These are phyloP conservation scores for Anguilla megastoma DNA, from an alignment of 2,797 vertebrate species.

Conservation along the genomic window DNA sequence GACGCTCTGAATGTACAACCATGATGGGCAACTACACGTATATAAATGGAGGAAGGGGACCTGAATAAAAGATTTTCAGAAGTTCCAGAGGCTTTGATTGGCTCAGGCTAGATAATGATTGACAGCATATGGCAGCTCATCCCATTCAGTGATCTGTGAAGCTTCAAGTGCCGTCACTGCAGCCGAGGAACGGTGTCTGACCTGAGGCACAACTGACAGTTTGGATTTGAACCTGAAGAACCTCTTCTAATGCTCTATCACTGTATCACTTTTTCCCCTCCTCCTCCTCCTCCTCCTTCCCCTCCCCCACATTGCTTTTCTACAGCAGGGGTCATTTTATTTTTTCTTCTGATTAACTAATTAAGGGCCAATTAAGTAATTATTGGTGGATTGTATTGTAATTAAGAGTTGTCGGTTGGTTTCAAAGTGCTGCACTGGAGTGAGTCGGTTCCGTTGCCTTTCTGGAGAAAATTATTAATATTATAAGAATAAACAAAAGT, in stretches of 20 bases:
- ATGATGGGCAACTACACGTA: conserved; percentile 26
- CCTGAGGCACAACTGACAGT: conserved; percentile 46
- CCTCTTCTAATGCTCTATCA: conserved; percentile 38
- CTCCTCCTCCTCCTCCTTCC: conserved; percentile 35
- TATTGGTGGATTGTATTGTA: conserved; percentile 62
- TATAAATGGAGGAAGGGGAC: conserved; percentile 36
- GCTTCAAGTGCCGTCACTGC: conserved; percentile 26
- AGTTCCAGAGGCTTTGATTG: conserved; percentile 34
- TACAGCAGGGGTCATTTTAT: conserved; percentile 54
- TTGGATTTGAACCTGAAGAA: conserved; percentile 47
- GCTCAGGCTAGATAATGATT: conserved; percentile 34
- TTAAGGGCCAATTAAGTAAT: conserved; percentile 62
- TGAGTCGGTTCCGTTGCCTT: conserved; percentile 59
- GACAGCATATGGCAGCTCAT: conserved; percentile 26
- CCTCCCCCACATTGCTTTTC: conserved; percentile 47
- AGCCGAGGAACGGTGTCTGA: conserved; percentile 44
- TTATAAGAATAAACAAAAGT: conserved; percentile 57
- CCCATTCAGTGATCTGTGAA: background rate
- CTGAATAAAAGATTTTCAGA: conserved; percentile 36
- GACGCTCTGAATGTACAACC: conserved; percentile 55
- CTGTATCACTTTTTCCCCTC: conserved; percentile 37
- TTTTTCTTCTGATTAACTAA: conserved; percentile 49
- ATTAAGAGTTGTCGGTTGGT: conserved; percentile 62
- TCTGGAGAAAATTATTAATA: conserved; percentile 61
- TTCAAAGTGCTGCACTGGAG: conserved; percentile 64